Evolutionary conservation across 2,797 vertebrate genomes (phyloP).

Genomic region (Nyctalus aviator): DNA sequence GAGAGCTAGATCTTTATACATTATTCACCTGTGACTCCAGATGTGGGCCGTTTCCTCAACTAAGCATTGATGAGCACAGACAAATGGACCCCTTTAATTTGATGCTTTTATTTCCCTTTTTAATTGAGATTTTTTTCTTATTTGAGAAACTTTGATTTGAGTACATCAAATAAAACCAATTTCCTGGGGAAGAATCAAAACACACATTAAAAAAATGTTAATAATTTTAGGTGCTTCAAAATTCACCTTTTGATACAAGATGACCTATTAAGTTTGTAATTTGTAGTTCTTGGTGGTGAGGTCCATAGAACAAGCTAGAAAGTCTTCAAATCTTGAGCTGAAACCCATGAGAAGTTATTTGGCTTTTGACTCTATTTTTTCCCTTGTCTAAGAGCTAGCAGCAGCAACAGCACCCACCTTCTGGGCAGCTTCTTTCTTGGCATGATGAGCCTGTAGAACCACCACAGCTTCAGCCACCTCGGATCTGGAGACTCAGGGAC

Average conservation of each 20-base stretch:
- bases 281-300: conserved; percentile 78
- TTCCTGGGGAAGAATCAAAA: conserved; percentile 75
- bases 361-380: conserved; percentile 86
- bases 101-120: not conserved
- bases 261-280: conserved; percentile 84
- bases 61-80: not conserved
- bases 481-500: conserved; percentile 97
- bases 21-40: not conserved
- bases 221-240: conserved; percentile 82
- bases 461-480: conserved; percentile 99
- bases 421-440: conserved; percentile 98
- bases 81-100: not conserved
- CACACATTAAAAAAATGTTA: conserved; percentile 78
- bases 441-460: conserved; percentile 97
- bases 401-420: conserved; percentile 93
- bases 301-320: conserved; percentile 82
- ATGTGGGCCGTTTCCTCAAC: not conserved
- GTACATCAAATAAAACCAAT: conserved; percentile 87
- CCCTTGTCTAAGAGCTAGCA: conserved; percentile 90
- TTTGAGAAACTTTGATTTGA: conserved; percentile 87
- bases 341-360: conserved; percentile 84
- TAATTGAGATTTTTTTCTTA: conserved; percentile 83
- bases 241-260: conserved; percentile 87
- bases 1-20: not conserved
- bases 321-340: conserved; percentile 83